These are phyloP conservation scores for Synanceia verrucosa DNA, from an alignment of 2,797 vertebrate species.

Conservation along the genomic window DNA sequence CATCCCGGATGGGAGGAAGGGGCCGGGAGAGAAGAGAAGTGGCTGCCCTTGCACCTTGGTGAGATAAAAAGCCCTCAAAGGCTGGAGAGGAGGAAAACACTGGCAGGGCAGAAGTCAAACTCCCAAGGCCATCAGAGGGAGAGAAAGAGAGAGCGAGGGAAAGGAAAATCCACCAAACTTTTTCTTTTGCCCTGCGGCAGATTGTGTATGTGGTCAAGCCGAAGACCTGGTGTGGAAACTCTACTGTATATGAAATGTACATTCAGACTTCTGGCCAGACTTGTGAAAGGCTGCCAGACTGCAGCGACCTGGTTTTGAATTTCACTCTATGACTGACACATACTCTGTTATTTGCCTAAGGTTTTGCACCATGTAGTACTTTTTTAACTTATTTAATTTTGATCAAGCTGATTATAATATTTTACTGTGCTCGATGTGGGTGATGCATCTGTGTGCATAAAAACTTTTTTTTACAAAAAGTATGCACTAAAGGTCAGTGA, in stretches of 20 bases:
- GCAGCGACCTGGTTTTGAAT: constrained; percentile 26
- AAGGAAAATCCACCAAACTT: constrained; percentile 72
- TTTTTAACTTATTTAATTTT: not conserved
- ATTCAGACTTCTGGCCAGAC: constrained; percentile 56
- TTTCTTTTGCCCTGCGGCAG: constrained; percentile 60
- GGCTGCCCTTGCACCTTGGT: constrained; percentile 81
- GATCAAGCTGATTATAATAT: not conserved
- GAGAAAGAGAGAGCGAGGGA: constrained; percentile 34
- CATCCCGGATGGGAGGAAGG: constrained; percentile 50
- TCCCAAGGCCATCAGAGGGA: constrained; percentile 64
- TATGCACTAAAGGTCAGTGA: not conserved
- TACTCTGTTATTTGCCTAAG: not conserved
- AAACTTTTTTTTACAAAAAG: not conserved
- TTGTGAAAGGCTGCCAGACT: constrained; percentile 27
- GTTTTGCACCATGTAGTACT: not conserved
- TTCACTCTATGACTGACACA: not conserved
- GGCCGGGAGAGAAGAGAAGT: constrained; percentile 70
- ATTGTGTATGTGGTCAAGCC: constrained; percentile 67
- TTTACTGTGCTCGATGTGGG: not conserved
- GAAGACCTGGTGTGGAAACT: constrained; percentile 64
- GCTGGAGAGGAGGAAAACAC: constrained; percentile 73
- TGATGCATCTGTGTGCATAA: not conserved
- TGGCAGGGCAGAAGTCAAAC: constrained; percentile 83
- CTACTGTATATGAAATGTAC: constrained; percentile 62
- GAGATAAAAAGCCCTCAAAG: constrained; percentile 82